phyloP scores from a whole-genome alignment of 2,113 vertebrate species.

The Meleagris gallopavo region DNA sequence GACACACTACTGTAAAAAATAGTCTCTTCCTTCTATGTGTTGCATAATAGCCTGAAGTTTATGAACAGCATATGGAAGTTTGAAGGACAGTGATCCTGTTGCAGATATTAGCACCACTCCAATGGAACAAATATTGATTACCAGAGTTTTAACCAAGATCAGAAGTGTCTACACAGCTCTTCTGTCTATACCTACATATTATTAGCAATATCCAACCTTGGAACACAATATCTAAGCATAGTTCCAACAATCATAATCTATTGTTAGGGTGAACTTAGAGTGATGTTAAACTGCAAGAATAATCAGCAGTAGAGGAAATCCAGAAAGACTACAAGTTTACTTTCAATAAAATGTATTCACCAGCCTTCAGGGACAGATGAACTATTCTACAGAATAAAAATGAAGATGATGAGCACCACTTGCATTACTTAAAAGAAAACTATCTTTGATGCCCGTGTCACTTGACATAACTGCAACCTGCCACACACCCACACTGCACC shows the following conservation, averaged over 20 bases:
- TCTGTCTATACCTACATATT: background rate
- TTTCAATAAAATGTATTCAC: slow-evolving; percentile 23
- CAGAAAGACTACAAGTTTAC: background rate
- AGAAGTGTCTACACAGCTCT: background rate
- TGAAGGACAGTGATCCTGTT: background rate
- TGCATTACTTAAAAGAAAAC: slow-evolving; percentile 24
- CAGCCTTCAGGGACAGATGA: background rate
- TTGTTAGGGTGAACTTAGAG: background rate
- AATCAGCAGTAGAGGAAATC: background rate
- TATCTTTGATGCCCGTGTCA: slow-evolving; percentile 36
- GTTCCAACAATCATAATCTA: background rate
- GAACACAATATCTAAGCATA: background rate
- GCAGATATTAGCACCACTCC: background rate
- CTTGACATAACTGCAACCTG: slow-evolving; percentile 21
- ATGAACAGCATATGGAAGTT: background rate
- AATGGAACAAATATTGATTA: background rate
- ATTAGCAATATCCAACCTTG: background rate
- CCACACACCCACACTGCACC: slow-evolving; percentile 53
- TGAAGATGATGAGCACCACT: background rate
- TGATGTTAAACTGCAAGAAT: background rate
- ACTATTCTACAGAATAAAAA: background rate
- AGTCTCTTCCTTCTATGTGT: background rate
- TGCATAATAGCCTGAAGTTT: background rate
- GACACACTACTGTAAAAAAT: background rate
- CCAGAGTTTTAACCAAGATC: background rate